phyloP scores from a whole-genome alignment of 2,888 invertebrate species.

The Tenthredo livida region DNA sequence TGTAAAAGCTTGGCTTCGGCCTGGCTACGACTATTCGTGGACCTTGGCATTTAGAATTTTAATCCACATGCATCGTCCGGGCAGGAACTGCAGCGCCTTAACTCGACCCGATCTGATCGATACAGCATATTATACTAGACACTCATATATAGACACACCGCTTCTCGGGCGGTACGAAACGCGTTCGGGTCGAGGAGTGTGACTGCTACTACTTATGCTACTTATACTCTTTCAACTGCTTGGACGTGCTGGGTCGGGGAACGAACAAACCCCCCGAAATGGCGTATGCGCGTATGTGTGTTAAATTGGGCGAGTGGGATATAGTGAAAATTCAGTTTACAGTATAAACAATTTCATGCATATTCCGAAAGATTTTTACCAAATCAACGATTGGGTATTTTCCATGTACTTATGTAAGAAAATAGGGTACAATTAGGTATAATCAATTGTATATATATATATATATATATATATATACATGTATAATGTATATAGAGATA shows the following conservation, averaged over 20 bases:
- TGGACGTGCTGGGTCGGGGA: not conserved
- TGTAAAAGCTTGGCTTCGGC: not conserved
- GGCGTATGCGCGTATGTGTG: too few relatives aligned
- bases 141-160: not conserved
- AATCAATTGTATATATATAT: not conserved
- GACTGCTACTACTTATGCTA: not conserved
- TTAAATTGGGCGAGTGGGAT: not conserved
- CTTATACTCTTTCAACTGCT: not conserved
- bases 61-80: not conserved
- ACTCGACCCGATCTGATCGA: not conserved
- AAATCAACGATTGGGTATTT: not conserved
- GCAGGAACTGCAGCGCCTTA: not conserved
- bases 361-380: not conserved
- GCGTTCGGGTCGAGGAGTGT: not conserved
- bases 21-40: not conserved
- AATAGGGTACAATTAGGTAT: not conserved
- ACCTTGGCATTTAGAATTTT: not conserved
- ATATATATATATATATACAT: too few relatives aligned
- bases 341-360: not conserved
- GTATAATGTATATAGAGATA: too few relatives aligned
- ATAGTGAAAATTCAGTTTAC: not conserved
- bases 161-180: not conserved
- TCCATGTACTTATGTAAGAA: conserved; percentile 1
- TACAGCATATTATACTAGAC: not conserved
- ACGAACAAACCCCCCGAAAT: not conserved